Conservation (phyloP, 92 coral and sea anemone species). For the Parazoanthus swiftii region DNA sequence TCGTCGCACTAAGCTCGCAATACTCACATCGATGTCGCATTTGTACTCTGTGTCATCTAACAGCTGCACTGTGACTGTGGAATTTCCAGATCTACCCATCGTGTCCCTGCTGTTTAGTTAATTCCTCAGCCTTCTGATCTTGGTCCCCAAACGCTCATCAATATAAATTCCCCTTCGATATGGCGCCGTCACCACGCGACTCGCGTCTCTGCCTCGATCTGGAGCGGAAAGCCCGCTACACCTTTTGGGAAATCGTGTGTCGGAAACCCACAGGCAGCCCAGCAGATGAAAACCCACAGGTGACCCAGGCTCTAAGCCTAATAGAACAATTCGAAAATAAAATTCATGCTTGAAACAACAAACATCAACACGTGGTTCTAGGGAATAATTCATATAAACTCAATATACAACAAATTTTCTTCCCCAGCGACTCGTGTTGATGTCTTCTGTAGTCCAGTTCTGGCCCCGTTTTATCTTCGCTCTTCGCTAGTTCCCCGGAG, state of each 20-base stretch:
- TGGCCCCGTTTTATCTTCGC: no score
- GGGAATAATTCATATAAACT: no score
- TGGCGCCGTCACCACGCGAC: slow-evolving; percentile 50
- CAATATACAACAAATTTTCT: no score
- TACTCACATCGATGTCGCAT: slow-evolving; percentile 30
- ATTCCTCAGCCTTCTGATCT: background rate
- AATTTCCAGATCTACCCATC: slow-evolving; percentile 29
- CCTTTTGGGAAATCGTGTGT: slow-evolving; percentile 7
- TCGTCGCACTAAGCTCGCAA: background rate
- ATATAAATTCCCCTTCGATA: slow-evolving; percentile 19
- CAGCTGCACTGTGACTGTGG: slow-evolving; percentile 38
- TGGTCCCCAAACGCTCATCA: background rate
- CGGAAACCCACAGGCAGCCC: no score
- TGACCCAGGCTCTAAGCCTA: no score
- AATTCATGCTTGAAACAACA: no score
- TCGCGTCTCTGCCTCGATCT: slow-evolving; percentile 41
- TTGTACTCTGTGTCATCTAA: slow-evolving; percentile 40
- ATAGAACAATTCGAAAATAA: no score
- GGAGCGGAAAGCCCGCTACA: background rate
- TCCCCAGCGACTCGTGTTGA: no score
- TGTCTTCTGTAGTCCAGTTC: no score
- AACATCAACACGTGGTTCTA: no score
- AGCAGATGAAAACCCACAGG: no score
- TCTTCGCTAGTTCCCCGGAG: no score
- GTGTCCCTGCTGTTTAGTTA: background rate